Base-by-base conservation (phyloP, 2,888 invertebrate species). In the Pandemis corylana region DNA sequence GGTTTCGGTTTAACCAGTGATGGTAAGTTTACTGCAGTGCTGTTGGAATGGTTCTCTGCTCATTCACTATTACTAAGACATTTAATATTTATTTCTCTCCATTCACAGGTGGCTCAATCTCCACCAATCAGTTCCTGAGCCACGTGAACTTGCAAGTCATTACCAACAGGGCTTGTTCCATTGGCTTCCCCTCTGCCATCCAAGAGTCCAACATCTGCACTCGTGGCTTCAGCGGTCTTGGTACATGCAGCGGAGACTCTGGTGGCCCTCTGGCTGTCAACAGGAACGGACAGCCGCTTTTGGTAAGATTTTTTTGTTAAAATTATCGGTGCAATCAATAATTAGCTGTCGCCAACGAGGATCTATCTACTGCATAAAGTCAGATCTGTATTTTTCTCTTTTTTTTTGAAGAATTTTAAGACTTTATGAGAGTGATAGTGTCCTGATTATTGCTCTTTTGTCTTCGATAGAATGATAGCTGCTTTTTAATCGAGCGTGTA, bases 191-290 rank as follows among this genome's bases (percentile, higher is more conserved):
- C 1, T 28, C 66, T 7, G 4, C 77, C 42, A 28, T 81, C 28
- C 78, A 74, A 41, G 62, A 68, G 2, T 72, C 77, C 10, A 80
- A 82, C 67, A 76, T 83, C 56, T 83, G 82, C 72, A 80, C 80
- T 7, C 78, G 79, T 42, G 80, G 80, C n/a, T 1, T 62, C 7
- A 78, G 79, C 7, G 78, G 78, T 20, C 41, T 56, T 12, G 79
- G 82, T 67, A 79, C 82, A 20, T 82, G 83, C 75, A 68, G 76
- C 5, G 83, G 83, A 2, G 83, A 83, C 76, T 83, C 83, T 13
- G 83, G 82, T 53, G 82, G 82, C 7, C 82, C 82, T 2, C 77
- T 82, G n/a, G 77, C 73, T 20, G 72, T 71, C 13, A 59, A 20
- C 10, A 73, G 72, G 13, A 28, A 68, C 5, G 68, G 63, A 44